Evolutionary conservation across 2,888 invertebrate genomes (phyloP).

Genomic region (Polia nebulosa): DNA sequence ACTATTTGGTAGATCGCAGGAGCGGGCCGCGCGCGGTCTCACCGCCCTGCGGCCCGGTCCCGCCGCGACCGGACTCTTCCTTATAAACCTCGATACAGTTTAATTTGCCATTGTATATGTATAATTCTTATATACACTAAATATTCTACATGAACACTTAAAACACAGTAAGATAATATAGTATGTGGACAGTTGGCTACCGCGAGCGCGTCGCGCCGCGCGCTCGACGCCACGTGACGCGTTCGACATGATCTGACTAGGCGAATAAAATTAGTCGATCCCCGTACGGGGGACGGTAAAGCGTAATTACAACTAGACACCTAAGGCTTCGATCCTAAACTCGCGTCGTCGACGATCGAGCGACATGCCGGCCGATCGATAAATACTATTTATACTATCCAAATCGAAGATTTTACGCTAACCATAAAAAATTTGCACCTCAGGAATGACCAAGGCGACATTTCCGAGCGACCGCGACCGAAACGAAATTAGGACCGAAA

Average conservation of each 20-base stretch:
- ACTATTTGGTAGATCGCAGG: slow-evolving; percentile 73
- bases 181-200: slow-evolving; percentile 87
- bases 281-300: slow-evolving; percentile 80
- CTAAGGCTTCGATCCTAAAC: slow-evolving; percentile 62
- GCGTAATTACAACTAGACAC: slow-evolving; percentile 85
- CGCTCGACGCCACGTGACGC: slow-evolving; percentile 71
- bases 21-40: slow-evolving; percentile 68
- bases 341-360: slow-evolving; percentile 50
- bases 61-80: slow-evolving; percentile 67
- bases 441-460: slow-evolving; percentile 63
- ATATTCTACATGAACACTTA: slow-evolving; percentile 89
- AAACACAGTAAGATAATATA: slow-evolving; percentile 87
- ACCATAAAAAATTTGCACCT: slow-evolving; percentile 70
- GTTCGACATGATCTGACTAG: slow-evolving; percentile 86
- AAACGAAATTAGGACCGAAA: slow-evolving; percentile 48
- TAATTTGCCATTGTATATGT: slow-evolving; percentile 80
- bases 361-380: slow-evolving; percentile 62
- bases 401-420: slow-evolving; percentile 67
- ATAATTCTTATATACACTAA: slow-evolving; percentile 88
- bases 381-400: slow-evolving; percentile 67
- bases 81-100: slow-evolving; percentile 68
- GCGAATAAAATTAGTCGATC: slow-evolving; percentile 84
- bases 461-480: slow-evolving; percentile 55
- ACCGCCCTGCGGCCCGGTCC: slow-evolving; percentile 65
- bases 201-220: slow-evolving; percentile 77